Evolutionary conservation across 2,888 invertebrate species (phyloP).

Genomic region (Blastobasis lacticolella): DNA sequence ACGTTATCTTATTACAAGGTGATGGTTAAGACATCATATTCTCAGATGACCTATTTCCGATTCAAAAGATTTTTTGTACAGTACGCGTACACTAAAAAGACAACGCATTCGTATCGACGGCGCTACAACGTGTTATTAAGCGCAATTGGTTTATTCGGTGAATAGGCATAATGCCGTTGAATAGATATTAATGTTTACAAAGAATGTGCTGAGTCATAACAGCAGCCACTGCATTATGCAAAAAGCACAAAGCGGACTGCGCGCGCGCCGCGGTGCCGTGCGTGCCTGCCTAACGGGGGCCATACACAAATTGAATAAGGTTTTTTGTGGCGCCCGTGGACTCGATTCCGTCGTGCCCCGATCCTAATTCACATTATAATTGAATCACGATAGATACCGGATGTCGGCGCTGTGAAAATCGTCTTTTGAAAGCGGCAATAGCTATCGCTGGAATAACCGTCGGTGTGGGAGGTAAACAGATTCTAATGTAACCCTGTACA

Average conservation of each 20-base stretch:
- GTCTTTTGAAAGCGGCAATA: background rate
- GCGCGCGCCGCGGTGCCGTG: conserved; percentile 21
- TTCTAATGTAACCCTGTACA: too few relatives aligned
- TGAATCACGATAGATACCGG: conserved; percentile 36
- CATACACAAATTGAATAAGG: conserved; percentile 55
- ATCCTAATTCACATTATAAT: conserved; percentile 51
- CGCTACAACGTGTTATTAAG: background rate
- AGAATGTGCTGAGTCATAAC: conserved; percentile 50
- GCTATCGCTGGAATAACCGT: too few relatives aligned
- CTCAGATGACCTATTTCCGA: too few relatives aligned
- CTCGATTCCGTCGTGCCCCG: conserved; percentile 39
- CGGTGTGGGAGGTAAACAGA: too few relatives aligned
- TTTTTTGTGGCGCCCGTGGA: conserved; percentile 48
- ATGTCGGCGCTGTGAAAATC: background rate
- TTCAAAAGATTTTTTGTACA: too few relatives aligned
- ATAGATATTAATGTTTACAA: conserved; percentile 57
- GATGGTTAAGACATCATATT: too few relatives aligned
- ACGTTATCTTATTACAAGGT: too few relatives aligned
- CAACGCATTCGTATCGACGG: too few relatives aligned
- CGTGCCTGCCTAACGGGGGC: conserved; percentile 46
- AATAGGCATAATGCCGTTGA: conserved; percentile 43
- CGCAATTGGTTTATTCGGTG: conserved; percentile 18
- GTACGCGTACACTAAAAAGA: too few relatives aligned
- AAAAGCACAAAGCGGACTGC: conserved; percentile 44
- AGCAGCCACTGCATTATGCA: conserved; percentile 58